These are phyloP conservation scores for Chionis minor DNA, from an alignment of 2,113 vertebrate genomes.

Conservation along the genomic window DNA sequence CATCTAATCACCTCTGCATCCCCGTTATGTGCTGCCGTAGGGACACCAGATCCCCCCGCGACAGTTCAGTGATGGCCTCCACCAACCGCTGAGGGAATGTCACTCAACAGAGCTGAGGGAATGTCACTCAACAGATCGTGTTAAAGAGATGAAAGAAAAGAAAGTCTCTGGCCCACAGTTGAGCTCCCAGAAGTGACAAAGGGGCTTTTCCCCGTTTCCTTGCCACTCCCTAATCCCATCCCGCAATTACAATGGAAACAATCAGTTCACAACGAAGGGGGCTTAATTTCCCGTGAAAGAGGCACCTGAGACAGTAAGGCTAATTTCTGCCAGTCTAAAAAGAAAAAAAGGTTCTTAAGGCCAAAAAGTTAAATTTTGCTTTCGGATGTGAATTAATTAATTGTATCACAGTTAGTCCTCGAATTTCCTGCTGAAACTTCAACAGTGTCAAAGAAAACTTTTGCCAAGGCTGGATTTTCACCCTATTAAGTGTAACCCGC, in stretches of 20 bases:
- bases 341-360: not conserved
- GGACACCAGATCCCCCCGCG: not conserved
- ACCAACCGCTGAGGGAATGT: not conserved
- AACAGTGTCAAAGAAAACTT: not conserved
- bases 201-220: not conserved
- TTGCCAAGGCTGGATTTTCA: not conserved
- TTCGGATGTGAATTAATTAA: not conserved
- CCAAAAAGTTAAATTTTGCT: not conserved
- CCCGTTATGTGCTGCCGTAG: not conserved
- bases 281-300: not conserved
- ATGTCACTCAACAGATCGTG: not conserved
- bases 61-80: not conserved
- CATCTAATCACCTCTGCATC: not conserved
- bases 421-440: conserved; percentile 11
- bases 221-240: not conserved
- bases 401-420: not conserved
- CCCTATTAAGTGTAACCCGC: not conserved
- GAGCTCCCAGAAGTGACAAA: not conserved
- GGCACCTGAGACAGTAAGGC: not conserved
- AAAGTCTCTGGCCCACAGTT: not conserved
- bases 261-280: not conserved
- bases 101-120: not conserved
- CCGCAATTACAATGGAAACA: not conserved
- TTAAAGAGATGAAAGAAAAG: not conserved
- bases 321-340: not conserved